phyloP scores from a whole-genome alignment of 2,888 invertebrate species.

The Machimus atricapillus region DNA sequence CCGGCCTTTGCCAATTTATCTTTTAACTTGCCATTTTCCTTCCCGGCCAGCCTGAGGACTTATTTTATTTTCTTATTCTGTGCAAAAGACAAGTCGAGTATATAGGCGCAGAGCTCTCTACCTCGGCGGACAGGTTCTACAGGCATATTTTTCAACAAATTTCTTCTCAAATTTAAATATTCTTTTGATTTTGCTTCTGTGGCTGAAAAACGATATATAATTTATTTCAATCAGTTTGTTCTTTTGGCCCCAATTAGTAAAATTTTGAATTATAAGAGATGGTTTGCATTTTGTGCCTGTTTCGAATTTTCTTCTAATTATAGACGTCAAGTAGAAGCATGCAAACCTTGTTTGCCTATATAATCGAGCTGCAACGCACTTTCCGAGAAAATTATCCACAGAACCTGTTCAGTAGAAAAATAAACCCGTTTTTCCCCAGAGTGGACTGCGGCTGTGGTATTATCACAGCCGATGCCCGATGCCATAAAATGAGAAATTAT shows the following conservation, averaged over 20 bases:
- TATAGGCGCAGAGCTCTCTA: neutral
- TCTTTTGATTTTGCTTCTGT: neutral
- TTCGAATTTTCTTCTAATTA: neutral
- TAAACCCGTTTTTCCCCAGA: neutral
- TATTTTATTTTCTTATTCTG: neutral
- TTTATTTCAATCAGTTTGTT: neutral
- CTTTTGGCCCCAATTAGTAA: neutral
- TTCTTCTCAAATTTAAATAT: neutral
- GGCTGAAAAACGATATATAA: neutral
- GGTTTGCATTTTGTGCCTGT: neutral
- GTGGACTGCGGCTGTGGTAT: neutral
- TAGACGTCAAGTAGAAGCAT: neutral
- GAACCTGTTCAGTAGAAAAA: neutral
- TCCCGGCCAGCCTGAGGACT: neutral
- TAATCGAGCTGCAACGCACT: neutral
- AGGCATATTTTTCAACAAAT: neutral
- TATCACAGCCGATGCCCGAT: neutral
- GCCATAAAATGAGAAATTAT: conserved; percentile 9
- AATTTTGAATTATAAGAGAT: neutral
- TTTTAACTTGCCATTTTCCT: conserved; percentile 37
- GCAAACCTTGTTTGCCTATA: neutral
- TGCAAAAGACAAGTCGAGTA: neutral
- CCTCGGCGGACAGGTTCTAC: neutral
- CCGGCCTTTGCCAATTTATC: conserved; percentile 28
- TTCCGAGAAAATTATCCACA: conserved; percentile 13